Conservation (phyloP, 2,797 vertebrate genomes). For the Rousettus madagascariensis region DNA sequence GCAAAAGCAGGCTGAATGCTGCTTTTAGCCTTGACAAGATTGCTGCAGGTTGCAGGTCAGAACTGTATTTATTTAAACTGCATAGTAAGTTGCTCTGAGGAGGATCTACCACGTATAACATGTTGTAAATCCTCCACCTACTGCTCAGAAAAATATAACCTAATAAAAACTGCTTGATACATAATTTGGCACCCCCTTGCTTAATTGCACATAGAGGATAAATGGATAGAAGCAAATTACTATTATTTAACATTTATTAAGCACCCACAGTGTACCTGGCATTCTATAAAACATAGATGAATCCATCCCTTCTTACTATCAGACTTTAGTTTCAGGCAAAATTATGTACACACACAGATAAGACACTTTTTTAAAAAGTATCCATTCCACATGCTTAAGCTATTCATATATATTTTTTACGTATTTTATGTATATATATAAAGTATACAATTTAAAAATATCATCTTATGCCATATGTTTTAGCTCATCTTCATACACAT, state of each 20-base stretch:
- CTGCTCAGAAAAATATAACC: slow-evolving; percentile 54
- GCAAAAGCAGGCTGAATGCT: neutral
- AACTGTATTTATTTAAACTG: slow-evolving; percentile 31
- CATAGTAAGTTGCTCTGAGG: neutral
- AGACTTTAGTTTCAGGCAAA: slow-evolving; percentile 31
- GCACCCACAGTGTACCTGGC: slow-evolving; percentile 25
- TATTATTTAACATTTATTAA: slow-evolving; percentile 71
- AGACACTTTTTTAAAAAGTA: neutral
- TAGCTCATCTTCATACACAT: neutral
- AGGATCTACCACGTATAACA: neutral
- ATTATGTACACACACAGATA: neutral
- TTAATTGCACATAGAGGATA: slow-evolving; percentile 52
- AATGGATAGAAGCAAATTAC: slow-evolving; percentile 26
- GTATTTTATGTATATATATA: neutral
- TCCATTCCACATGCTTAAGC: neutral
- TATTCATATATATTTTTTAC: neutral
- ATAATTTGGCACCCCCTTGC: slow-evolving; percentile 52
- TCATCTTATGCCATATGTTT: neutral
- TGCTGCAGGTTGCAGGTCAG: neutral
- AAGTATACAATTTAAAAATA: neutral
- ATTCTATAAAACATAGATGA: neutral
- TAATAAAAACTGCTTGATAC: slow-evolving; percentile 51
- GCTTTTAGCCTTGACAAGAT: neutral
- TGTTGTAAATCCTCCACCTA: neutral
- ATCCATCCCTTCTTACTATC: neutral